Base-by-base conservation (phyloP, 2,797 vertebrate genomes). In the Euphonia xanthogaster region DNA sequence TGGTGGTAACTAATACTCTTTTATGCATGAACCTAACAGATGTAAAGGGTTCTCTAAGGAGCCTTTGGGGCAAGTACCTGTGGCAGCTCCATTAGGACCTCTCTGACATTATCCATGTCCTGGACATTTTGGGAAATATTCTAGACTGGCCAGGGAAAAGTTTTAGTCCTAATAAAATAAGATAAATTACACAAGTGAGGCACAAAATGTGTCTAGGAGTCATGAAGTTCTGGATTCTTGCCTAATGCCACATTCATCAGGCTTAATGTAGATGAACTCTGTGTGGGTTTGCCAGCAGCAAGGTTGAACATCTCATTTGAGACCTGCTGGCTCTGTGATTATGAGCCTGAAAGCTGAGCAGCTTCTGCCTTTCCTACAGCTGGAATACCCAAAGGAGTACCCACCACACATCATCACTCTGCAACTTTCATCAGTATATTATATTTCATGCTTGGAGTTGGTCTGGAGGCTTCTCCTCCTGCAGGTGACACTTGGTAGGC, bases 131-230 rank as follows among this genome's bases (percentile, higher is more conserved):
- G 68, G 73, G 78, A 91, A 62, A 93, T 31, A 37, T 89, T 96
- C 73, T 94, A 73, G 42, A 57, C 47, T 88, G 78, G 75, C 71
- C 90, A 91, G 93, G 92, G 96, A 87, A 91, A 93, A 90, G 18
- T 85, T 77, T 96, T 44, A 91, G 80, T 91, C n/a, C 95, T 95
- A 93, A 94, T 88, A 77, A 96, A 70, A 93, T 45, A 76, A 92
- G 87, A 97, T 63, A 96, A 96, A 96, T 93, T 82, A 87, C 93
- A 89, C 48, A 90, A 79, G 39, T 73, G 51, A 84, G 66, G 82
- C 63, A 94, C 87, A 92, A 88, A 58, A 10, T 85, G 51, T 96
- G 86, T 45, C 71, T 86, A 35, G 53, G 54, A 37, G 63, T 63
- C 66, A 63, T 65, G 57, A 82, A 78, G 39, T 77, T 89, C 84